These are phyloP conservation scores for Frankliniella intonsa DNA, from an alignment of 2,888 invertebrate genomes.

Conservation along the genomic window DNA sequence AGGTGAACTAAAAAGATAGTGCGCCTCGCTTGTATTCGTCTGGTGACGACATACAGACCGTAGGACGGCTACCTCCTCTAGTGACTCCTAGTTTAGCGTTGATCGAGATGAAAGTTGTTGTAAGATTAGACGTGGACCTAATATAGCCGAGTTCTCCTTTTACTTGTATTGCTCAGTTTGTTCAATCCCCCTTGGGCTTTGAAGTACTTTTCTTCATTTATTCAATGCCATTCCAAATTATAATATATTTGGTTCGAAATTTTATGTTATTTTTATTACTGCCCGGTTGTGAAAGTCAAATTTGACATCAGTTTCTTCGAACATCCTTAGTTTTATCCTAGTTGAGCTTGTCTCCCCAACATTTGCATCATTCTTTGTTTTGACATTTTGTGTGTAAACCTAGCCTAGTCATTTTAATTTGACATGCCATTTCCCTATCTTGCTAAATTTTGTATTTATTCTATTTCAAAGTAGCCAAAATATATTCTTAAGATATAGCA, in stretches of 20 bases:
- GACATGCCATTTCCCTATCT: not conserved
- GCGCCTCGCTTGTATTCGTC: not conserved
- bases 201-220: not conserved
- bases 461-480: no score
- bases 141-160: not conserved
- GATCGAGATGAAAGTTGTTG: not conserved
- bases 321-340: not conserved
- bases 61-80: not conserved
- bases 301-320: no score
- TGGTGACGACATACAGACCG: not conserved
- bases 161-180: not conserved
- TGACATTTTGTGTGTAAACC: not conserved
- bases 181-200: not conserved
- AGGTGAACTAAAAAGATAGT: not conserved
- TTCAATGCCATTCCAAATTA: not conserved
- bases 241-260: no score
- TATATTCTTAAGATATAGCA: no score
- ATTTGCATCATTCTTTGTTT: not conserved
- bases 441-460: not conserved
- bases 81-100: not conserved
- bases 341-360: not conserved
- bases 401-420: not conserved
- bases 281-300: no score
- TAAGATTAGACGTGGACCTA: not conserved
- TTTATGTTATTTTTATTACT: no score